Evolutionary conservation across 2,113 vertebrate genomes (phyloP), one percentile per base, ranked within the genome.

Genomic region (Agelaius tricolor): DNA sequence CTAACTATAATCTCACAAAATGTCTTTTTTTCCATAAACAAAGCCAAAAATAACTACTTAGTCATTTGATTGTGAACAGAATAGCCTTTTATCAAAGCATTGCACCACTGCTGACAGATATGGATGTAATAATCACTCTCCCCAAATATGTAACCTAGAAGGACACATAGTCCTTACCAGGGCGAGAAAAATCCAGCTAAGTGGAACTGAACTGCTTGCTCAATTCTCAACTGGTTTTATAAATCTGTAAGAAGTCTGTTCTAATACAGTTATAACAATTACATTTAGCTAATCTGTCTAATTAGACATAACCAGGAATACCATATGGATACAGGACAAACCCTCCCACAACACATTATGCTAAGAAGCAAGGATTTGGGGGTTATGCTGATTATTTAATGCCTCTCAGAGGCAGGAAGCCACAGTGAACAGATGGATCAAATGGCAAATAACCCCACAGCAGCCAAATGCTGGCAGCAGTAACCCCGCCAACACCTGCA

Each of bases 31-130:
- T 96, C 96, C 97, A 98, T 95, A 96, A 97, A 97, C 93, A 97
- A 93, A 97, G 96, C 96, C 97, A 98, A 98, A 96, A 97, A 97
- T 91, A 98, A 96, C 93, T 96, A 96, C 83, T 91, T 88, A 66
- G 96, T 91, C 81, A 96, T 92, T 93, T 98, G 96, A 97, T 96
- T 97, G 91, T 69, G 87, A 95, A 69, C 78, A 97, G 93, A 97
- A 91, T 84, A 94, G 78, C 76, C 87, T 88, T 94, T 93, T 91
- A 91, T 97, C 91, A 96, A 91, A 97, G 85, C 59, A 52, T 61
- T 73, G 78, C 89, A 81, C 63, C 82, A 39, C 93, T 90, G 81
- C 78, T 90, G 94, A 94, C 67, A 96, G 92, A 95, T 93, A 94
- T 2, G 30, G 85, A 78, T 82, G 72, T 91, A 94, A 97, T 97